Evolutionary conservation across 2,797 vertebrate genomes (phyloP), one percentile per base, ranked within the genome.

Genomic region (Capromys pilorides): DNA sequence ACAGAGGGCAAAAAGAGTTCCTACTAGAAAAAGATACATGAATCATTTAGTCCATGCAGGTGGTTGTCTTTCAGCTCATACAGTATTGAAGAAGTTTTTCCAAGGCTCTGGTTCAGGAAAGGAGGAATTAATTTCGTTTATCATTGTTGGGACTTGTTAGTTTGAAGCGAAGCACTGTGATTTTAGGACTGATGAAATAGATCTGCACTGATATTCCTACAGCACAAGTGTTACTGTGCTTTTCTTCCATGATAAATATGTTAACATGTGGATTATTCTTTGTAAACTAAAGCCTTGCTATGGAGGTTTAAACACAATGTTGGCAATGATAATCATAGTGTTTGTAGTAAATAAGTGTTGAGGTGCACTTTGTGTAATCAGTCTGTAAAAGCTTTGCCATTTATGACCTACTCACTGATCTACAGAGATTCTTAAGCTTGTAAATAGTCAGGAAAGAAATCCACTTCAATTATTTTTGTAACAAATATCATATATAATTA

Each of bases 141-240:
- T 2, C 36, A n/a, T 3, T 21, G n/a, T 1, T n/a, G n/a, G 18
- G 59, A 5, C 22, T 13, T 24, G 0, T 28, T 36, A 16, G 22
- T 49, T 69, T 57, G 11, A 61, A 22, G 33, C 4, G 28, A 21
- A 18, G 11, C 31, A 45, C 7, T 67, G 14, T 31, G 22, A 59
- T 8, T 49, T 57, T n/a, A 45, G 19, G 39, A 41, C 33, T 59
- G 4, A 57, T 75, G 22, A 84, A 11, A 4, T 82, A 11, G 22
- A 11, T 16, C 22, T 26, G 36, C 41, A 36, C 36, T 41, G 33
- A 16, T 14, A 13, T 33, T 66, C 31, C 31, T 66, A 66, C 31
- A 66, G 31, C 14, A n/a, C 33, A 67, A 18, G 5, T 67, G 66
- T 18, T 26, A 62, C 21, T 69, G 18, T 36, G 7, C 19, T 36